A percentile compares a stretch with the other conserved stretches of the same genome.
Conservation (phyloP, 2,888 invertebrate species). For the Aleiodes leptofemur region DNA sequence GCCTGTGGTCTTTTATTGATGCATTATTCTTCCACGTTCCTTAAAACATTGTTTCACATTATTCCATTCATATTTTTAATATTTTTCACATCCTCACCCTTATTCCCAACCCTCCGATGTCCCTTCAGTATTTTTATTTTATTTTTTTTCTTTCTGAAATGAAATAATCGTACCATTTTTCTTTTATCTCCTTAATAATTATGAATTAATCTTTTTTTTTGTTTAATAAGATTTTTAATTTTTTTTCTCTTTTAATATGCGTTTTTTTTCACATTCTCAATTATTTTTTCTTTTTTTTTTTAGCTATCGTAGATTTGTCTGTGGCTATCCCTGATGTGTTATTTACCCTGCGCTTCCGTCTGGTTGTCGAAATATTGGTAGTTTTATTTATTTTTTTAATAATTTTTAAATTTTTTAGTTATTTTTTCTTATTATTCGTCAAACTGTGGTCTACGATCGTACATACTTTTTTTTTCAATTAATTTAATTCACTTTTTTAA, state of each 20-base stretch:
- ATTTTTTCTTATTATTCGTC: conserved; percentile 32
- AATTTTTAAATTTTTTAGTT: too few species aligned
- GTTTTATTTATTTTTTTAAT: conserved; percentile 48
- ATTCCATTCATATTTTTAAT: background rate
- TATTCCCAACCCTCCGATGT: conserved; percentile 51
- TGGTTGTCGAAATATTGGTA: conserved; percentile 75
- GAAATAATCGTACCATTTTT: conserved; percentile 71
- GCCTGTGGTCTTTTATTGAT: conserved; percentile 52
- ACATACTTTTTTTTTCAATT: conserved; percentile 35
- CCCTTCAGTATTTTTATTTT: conserved; percentile 52
- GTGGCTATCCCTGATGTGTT: conserved; percentile 76
- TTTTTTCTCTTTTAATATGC: conserved; percentile 62
- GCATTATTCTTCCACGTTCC: conserved; percentile 30
- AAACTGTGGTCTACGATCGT: conserved; percentile 53
- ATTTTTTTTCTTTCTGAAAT: conserved; percentile 59
- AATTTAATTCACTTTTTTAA: conserved; percentile 21
- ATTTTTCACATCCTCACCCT: conserved; percentile 51
- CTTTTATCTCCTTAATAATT: conserved; percentile 55
- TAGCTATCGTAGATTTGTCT: conserved; percentile 76
- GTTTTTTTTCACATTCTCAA: conserved; percentile 69
- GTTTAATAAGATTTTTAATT: conserved; percentile 57
- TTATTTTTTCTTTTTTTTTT: conserved; percentile 65
- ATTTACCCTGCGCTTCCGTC: conserved; percentile 76
- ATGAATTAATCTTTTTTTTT: conserved; percentile 62
- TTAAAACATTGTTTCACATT: conserved; percentile 51